phyloP scores from a whole-genome alignment of 2,113 vertebrate genomes.

The Sialia sialis region DNA sequence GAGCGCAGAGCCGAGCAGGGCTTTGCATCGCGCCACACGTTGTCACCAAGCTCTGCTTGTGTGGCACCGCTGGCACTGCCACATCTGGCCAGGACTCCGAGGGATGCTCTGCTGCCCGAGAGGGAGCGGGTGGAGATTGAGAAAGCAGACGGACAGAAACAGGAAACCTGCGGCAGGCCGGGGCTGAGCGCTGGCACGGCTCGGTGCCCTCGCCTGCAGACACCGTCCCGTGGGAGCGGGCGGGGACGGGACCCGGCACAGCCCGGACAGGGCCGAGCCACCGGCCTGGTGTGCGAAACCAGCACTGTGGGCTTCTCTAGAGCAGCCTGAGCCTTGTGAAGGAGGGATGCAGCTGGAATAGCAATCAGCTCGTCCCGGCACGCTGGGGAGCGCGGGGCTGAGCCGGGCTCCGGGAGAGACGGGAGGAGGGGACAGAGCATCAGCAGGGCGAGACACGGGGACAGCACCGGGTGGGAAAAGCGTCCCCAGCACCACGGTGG shows the following conservation, averaged over 20 bases:
- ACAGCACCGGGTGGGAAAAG: background rate
- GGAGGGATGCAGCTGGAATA: background rate
- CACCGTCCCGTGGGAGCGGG: fast-evolving
- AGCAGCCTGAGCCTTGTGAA: background rate
- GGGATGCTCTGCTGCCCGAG: background rate
- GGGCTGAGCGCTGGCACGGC: background rate
- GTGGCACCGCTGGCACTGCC: background rate
- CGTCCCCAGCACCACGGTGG: fast-evolving
- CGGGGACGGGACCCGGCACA: fast-evolving
- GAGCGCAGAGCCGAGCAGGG: fast-evolving
- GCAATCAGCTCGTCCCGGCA: background rate
- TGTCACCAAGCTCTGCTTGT: background rate
- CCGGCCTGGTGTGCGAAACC: background rate
- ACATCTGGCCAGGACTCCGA: fast-evolving
- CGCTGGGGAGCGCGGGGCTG: background rate
- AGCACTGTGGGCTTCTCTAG: background rate
- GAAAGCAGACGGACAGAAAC: background rate
- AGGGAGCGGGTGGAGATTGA: fast-evolving
- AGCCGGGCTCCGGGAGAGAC: background rate
- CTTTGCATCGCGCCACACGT: fast-evolving
- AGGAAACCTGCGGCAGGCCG: background rate
- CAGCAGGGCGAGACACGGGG: background rate
- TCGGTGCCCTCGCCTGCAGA: background rate
- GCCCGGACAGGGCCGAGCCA: background rate
- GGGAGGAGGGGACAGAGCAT: fast-evolving